Conservation (phyloP, 2,888 invertebrate species). For the Parnassius mnemosyne region DNA sequence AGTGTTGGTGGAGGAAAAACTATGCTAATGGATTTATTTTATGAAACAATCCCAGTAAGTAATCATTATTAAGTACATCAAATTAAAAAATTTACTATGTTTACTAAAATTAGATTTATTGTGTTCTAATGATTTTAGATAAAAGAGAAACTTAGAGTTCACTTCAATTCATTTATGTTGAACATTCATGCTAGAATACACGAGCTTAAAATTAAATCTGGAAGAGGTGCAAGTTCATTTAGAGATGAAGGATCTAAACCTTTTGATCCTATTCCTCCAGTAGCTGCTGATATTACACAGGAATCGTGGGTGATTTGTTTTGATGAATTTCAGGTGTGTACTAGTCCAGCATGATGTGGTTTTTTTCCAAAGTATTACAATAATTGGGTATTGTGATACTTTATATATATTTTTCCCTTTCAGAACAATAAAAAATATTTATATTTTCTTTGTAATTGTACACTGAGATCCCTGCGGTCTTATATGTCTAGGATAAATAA, state of each 20-base stretch:
- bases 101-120: too few species aligned
- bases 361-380: too few species aligned
- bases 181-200: constrained; percentile 96
- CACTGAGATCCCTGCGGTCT: too few species aligned
- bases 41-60: constrained; percentile 80
- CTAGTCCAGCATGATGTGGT: not conserved
- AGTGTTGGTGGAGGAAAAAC: constrained; percentile 98
- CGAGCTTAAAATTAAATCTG: constrained; percentile 85
- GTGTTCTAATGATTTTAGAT: constrained; percentile 74
- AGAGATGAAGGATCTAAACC: constrained; percentile 67
- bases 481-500: too few species aligned
- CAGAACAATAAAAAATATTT: too few species aligned
- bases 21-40: constrained; percentile 99
- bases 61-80: too few species aligned
- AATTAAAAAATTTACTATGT: too few species aligned
- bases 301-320: constrained; percentile 97
- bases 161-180: constrained; percentile 98
- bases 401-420: too few species aligned
- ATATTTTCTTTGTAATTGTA: too few species aligned
- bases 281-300: constrained; percentile 91
- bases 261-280: constrained; percentile 97
- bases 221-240: constrained; percentile 71
- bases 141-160: constrained; percentile 88
- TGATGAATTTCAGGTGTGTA: constrained; percentile 96
- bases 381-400: too few species aligned